These are phyloP conservation scores for Siderastrea radians DNA, from an alignment of 92 coral and sea anemone species.

Conservation along the genomic window DNA sequence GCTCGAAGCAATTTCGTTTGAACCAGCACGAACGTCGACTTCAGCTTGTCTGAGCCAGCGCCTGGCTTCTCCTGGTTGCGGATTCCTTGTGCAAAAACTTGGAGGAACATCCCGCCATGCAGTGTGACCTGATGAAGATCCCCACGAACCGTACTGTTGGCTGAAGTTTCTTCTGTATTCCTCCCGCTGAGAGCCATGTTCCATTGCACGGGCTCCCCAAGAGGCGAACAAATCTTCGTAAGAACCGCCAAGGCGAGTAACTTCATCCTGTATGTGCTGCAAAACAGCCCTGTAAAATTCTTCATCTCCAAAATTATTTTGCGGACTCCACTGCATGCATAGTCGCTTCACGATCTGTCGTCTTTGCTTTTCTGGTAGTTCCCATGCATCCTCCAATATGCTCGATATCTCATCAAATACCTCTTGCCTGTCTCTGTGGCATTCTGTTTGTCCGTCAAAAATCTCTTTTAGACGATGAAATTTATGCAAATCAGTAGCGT, in stretches of 20 bases:
- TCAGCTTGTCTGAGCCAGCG: conserved; percentile 82
- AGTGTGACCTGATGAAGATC: neutral
- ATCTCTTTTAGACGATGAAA: conserved; percentile 55
- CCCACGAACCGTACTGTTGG: conserved; percentile 34
- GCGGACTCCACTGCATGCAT: conserved; percentile 74
- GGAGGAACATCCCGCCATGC: conserved; percentile 30
- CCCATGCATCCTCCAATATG: conserved; percentile 71
- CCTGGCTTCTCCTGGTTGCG: conserved; percentile 76
- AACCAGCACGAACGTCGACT: conserved; percentile 63
- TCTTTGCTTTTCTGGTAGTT: conserved; percentile 40
- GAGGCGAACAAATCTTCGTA: conserved; percentile 31
- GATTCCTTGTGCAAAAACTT: conserved; percentile 48
- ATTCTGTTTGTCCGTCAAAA: neutral
- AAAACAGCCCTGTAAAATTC: conserved; percentile 61
- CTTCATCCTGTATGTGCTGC: conserved; percentile 62
- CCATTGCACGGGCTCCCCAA: conserved; percentile 47
- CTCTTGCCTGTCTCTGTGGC: conserved; percentile 6
- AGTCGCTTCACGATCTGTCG: conserved; percentile 67
- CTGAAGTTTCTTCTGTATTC: conserved; percentile 15
- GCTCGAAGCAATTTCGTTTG: conserved; percentile 14
- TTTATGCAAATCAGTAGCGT: conserved; percentile 60
- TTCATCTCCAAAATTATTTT: conserved; percentile 69
- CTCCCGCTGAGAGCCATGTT: conserved; percentile 27
- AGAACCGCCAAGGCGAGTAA: conserved; percentile 51
- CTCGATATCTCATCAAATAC: conserved; percentile 36